Conservation (phyloP, 1,140 invertebrate genomes). For the Lordiphosa stackelbergi region DNA sequence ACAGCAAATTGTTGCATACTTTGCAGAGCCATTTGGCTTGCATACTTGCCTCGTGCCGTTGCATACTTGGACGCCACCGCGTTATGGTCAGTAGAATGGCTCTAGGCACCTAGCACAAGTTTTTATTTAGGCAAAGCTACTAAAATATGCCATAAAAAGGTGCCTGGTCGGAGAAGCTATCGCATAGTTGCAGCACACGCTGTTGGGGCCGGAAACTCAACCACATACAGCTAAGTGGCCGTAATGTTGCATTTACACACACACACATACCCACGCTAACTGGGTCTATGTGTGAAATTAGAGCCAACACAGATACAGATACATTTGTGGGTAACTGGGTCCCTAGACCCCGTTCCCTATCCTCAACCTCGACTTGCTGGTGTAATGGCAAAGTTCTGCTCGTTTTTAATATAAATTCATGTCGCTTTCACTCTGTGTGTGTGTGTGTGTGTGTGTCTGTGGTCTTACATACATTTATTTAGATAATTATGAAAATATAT, state of each 20-base stretch:
- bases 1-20: slow-evolving; percentile 64
- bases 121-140: slow-evolving; percentile 60
- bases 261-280: slow-evolving; percentile 33
- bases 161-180: slow-evolving; percentile 45
- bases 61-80: slow-evolving; percentile 30
- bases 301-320: slow-evolving; percentile 29
- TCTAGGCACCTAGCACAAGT: slow-evolving; percentile 2
- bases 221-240: slow-evolving; percentile 49
- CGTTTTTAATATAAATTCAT: slow-evolving; percentile 66
- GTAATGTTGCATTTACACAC: slow-evolving; percentile 54
- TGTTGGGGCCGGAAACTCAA: slow-evolving; percentile 13
- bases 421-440: slow-evolving; percentile 56
- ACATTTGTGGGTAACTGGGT: slow-evolving; percentile 48
- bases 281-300: slow-evolving; percentile 58
- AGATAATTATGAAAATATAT: slow-evolving; percentile 67
- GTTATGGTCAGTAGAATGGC: slow-evolving; percentile 50
- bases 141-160: slow-evolving; percentile 67
- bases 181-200: slow-evolving; percentile 61
- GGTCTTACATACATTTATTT: slow-evolving; percentile 61
- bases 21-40: slow-evolving; percentile 21
- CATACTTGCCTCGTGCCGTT: slow-evolving; percentile 14
- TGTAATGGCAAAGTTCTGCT: slow-evolving; percentile 46
- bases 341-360: slow-evolving; percentile 2
- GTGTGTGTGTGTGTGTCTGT: slow-evolving; percentile 20
- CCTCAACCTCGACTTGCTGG: not conserved